Percentiles rank a stretch among this genome's conserved stretches.
Conservation (phyloP, 2,113 vertebrate species). For the Rhodinocichla rosea region DNA sequence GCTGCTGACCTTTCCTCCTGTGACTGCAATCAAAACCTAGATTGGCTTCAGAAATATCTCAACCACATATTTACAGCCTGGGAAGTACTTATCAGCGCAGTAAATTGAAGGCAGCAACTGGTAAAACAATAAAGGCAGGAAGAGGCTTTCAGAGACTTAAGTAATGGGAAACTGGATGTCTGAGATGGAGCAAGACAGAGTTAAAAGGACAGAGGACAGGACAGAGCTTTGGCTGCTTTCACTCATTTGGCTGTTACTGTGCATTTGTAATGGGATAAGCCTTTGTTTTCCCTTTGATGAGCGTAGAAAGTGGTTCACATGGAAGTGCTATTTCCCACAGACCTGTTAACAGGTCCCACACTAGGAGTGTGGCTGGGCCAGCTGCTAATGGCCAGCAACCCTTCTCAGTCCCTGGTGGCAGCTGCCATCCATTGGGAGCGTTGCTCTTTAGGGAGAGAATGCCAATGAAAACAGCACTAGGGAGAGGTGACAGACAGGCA, state of each 20-base stretch:
- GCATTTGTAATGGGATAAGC: not conserved
- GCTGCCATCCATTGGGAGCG: not conserved
- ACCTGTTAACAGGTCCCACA: not conserved
- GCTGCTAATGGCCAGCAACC: not conserved
- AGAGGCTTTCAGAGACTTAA: constrained; percentile 4
- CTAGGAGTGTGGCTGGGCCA: not conserved
- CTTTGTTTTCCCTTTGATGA: constrained; percentile 9
- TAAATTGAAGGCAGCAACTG: constrained; percentile 42
- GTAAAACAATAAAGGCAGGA: constrained; percentile 52
- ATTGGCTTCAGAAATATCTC: not conserved
- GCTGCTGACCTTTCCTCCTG: not conserved
- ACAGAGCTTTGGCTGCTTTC: not conserved
- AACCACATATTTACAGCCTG: not conserved
- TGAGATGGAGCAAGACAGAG: not conserved
- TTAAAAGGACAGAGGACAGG: constrained; percentile 6
- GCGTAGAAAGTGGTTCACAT: not conserved
- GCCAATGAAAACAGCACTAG: not conserved
- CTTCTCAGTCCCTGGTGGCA: not conserved
- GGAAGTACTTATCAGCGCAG: constrained; percentile 31
- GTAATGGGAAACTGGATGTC: constrained; percentile 15
- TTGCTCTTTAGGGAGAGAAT: not conserved
- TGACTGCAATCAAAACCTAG: not conserved
- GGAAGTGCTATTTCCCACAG: not conserved
- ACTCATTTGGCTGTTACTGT: not conserved
- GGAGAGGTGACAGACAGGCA: not conserved